Evolutionary conservation across 2,888 invertebrate species (phyloP), one percentile per base, ranked within the genome.

Genomic region (Ernsta delagoae): DNA sequence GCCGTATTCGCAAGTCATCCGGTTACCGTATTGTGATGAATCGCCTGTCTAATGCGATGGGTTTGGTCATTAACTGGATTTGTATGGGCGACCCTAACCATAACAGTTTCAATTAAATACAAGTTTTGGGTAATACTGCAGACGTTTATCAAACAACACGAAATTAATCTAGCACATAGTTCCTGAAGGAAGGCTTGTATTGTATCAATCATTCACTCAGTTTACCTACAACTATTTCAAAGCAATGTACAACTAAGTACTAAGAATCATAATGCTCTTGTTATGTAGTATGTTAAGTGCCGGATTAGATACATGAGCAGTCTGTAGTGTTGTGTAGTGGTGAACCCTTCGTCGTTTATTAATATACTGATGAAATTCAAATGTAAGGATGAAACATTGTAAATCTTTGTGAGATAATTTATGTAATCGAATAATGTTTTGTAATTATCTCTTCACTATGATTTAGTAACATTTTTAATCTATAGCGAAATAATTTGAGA

Each of bases 21-120:
- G 73, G 78, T 73, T 70, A 60, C 71, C 75, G 77, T 79, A 83
- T 81, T 81, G 83, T 88, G 85, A 90, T 88, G 84, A 87, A 90
- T 90, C 79, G 79, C 82, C 75, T 72, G 72, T 75, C 78, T 78
- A 74, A 74, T 76, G 74, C 74, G 76, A 83, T 80, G 75, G 81
- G 81, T 75, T 76, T 72, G 79, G 81, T 83, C 86, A 86, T 87
- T 86, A 87, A 83, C 83, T 79, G 83, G 79, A 86, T 88, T 88
- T 85, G 85, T 85, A 81, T 83, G 84, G 83, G 71, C 72, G 67
- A 59, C 68, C 62, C 68, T 43, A 50, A 61, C 62, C 62, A 57
- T 7, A 67, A 62, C 61, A 56, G 75, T 77, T 79, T 81, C 80
- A 84, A 82, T 85, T 84, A 78, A 81, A 75, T 78, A 79, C 80